These are phyloP conservation scores for Tenodera sinensis DNA, from an alignment of 2,888 invertebrate species.

Conservation along the genomic window DNA sequence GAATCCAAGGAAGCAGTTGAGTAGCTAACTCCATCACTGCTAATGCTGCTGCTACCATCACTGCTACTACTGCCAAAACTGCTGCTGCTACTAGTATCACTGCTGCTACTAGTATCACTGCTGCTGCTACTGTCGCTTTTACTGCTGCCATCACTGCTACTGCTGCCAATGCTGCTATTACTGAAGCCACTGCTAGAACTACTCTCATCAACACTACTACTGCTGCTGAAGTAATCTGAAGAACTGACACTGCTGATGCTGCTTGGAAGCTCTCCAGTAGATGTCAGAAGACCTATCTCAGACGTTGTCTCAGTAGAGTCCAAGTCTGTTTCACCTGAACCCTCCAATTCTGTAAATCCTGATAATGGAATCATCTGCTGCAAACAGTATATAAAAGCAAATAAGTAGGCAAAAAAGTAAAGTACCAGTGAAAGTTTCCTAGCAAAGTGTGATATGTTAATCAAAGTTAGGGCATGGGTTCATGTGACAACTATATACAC, in stretches of 20 bases:
- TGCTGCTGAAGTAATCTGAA: neutral
- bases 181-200: neutral
- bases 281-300: neutral
- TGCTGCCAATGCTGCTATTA: neutral
- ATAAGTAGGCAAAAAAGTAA: neutral
- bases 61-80: neutral
- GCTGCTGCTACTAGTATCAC: neutral
- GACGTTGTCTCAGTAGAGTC: neutral
- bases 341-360: constrained; percentile 14
- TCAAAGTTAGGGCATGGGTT: too few relatives aligned
- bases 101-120: neutral
- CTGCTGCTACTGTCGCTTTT: neutral
- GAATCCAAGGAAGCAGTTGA: neutral
- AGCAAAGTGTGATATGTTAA: too few relatives aligned
- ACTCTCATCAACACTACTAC: neutral
- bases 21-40: neutral
- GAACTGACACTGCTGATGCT: neutral
- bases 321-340: constrained; percentile 17
- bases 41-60: too few relatives aligned
- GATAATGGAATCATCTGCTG: constrained; percentile 13
- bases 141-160: neutral
- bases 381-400: neutral
- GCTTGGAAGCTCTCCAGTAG: neutral
- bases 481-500: too few relatives aligned
- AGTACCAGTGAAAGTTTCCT: too few relatives aligned